Base-by-base conservation (phyloP, 1,140 invertebrate species). In the Thalassaphorura encarpata region DNA sequence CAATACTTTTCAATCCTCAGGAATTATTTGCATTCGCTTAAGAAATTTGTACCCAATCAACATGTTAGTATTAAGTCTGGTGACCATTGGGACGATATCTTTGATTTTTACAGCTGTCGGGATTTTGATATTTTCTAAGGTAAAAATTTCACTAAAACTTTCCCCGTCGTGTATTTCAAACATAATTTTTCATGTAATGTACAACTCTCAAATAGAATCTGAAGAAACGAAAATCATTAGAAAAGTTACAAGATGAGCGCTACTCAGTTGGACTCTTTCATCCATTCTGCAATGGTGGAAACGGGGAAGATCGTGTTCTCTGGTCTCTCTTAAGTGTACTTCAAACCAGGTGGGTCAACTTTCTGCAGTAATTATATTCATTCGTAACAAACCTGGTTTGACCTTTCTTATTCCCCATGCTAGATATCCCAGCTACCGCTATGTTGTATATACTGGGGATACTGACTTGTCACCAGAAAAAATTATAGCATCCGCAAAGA, bases 261-360 rank as follows among this genome's bases (percentile, higher is more conserved):
- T n/a, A 31, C 5, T 60, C 58, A 43, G 77, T 97, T 45, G 94
- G 83, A 0, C 87, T 99, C 70, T 98, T 99, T 71, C 95, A 99
- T 75, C 95, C 95, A 0, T 97, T 97, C 68, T 97, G 93, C 68
- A 93, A 96, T 80, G 88, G 89, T 8, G 95, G 95, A 1, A 96
- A 95, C 27, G 96, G 97, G 1, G 96, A 96, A 6, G 97, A 99
- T 75, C 78, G 94, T 69, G 96, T 99, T 2, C 72, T 99, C 15
- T 99, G 96, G 96, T 81, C 83, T 66, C 90, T 89, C 0, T 76
- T 99, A 29, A 80, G 83, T 69, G 80, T 88, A n/a, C 69, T 98
- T 54, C 83, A 93, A 67, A 77, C 78, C 60, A 83, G 77, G 83
- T 88, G 77, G n/a, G n/a, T n/a, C n/a, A n/a, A n/a, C n/a, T n/a